phyloP scores from a whole-genome alignment of 2,113 vertebrate species.

The Neopipo cinnamomea region DNA sequence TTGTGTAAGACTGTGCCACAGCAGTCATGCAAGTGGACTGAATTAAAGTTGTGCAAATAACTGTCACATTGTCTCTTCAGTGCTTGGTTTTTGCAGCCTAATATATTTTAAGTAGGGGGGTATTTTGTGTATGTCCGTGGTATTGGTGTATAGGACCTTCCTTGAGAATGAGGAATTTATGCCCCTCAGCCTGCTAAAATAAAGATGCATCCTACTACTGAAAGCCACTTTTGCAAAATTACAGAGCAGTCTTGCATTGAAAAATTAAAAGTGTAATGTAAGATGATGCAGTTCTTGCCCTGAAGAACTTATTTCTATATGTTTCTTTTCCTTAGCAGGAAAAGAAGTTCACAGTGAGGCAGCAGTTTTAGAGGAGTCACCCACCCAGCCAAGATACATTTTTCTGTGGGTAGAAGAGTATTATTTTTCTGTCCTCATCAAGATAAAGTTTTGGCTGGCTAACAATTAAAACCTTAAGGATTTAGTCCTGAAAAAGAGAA shows the following conservation, averaged over 20 bases:
- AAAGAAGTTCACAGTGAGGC: not conserved
- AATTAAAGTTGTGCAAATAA: not conserved
- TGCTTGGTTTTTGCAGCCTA: not conserved
- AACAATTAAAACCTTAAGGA: not conserved
- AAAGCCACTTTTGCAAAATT: not conserved
- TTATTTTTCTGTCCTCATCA: not conserved
- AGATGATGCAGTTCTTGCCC: not conserved
- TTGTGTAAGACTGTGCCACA: not conserved
- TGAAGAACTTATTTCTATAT: not conserved
- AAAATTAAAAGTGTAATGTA: not conserved
- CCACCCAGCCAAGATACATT: not conserved
- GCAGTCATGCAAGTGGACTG: not conserved
- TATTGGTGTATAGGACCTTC: not conserved
- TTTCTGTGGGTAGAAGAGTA: not conserved
- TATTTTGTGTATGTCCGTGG: fast-evolving
- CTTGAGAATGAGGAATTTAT: not conserved
- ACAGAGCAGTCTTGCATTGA: not conserved
- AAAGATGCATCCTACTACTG: not conserved
- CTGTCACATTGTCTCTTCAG: not conserved
- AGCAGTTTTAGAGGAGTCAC: not conserved
- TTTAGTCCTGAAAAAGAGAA: not conserved
- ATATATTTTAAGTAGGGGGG: not conserved
- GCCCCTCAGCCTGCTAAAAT: not conserved
- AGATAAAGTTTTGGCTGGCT: not conserved
- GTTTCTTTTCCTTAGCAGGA: not conserved